phyloP scores from a whole-genome alignment of 2,113 vertebrate genomes.

The Pomatorhinus ruficollis region DNA sequence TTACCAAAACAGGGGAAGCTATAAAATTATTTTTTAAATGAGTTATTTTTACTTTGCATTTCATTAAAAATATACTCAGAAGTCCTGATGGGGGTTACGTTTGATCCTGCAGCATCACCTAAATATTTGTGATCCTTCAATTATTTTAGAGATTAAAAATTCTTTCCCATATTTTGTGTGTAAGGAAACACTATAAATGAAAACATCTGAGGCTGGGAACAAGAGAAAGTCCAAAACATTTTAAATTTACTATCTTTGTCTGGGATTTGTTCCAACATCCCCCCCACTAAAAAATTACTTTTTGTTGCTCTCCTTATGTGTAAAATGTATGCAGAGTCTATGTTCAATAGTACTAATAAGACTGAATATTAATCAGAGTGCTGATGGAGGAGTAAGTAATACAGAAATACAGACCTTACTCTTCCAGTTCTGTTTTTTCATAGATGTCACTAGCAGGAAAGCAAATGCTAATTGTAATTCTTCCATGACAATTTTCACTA shows the following conservation, averaged over 20 bases:
- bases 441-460: not conserved
- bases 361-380: not conserved
- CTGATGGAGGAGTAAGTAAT: not conserved
- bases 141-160: not conserved
- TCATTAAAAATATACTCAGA: not conserved
- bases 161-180: not conserved
- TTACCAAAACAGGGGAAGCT: not conserved
- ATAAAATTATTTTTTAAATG: accelerated
- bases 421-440: not conserved
- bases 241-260: not conserved
- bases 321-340: not conserved
- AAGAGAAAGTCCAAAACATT: not conserved
- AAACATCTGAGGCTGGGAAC: not conserved
- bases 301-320: not conserved
- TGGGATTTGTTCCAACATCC: not conserved
- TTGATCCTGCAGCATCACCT: not conserved
- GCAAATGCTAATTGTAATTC: not conserved
- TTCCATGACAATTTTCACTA: not conserved
- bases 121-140: not conserved
- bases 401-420: not conserved
- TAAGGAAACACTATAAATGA: not conserved
- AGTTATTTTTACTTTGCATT: not conserved
- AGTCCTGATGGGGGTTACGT: accelerated
- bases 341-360: not conserved
- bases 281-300: not conserved